Conservation (phyloP, 1,140 invertebrate species). For the Piezodorus guildinii region DNA sequence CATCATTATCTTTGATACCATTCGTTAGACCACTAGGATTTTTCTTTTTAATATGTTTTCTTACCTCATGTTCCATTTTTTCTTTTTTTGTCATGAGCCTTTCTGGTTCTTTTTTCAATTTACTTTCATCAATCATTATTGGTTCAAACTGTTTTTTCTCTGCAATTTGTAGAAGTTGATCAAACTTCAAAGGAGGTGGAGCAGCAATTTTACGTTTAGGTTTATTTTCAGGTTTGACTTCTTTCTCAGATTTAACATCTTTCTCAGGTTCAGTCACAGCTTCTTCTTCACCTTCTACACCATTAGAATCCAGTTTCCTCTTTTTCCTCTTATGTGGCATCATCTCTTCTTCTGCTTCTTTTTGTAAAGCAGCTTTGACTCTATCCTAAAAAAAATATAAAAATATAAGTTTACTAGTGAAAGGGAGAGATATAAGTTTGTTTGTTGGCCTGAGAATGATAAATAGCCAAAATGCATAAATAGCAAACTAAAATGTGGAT, state of each 20-base stretch:
- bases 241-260: conserved; percentile 25
- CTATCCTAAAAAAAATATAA: conserved; percentile 37
- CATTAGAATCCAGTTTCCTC: conserved; percentile 35
- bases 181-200: conserved; percentile 62
- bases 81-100: conserved; percentile 65
- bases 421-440: no score
- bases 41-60: no score
- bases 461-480: no score
- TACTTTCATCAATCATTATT: conserved; percentile 46
- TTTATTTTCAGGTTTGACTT: conserved; percentile 26
- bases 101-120: conserved; percentile 37
- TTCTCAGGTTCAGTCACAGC: neutral
- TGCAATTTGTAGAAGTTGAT: conserved; percentile 61
- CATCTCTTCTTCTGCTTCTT: conserved; percentile 58
- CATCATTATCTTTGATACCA: no score
- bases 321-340: conserved; percentile 53
- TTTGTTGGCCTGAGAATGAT: no score
- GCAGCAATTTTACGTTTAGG: conserved; percentile 44
- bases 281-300: conserved; percentile 23
- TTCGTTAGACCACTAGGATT: no score
- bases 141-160: conserved; percentile 73
- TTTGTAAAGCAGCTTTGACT: conserved; percentile 59
- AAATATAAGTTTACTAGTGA: neutral
- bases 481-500: no score
- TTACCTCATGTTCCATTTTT: conserved; percentile 48